These are phyloP conservation scores for Eulemur rufifrons DNA, from an alignment of 2,113 vertebrate species.

Conservation along the genomic window DNA sequence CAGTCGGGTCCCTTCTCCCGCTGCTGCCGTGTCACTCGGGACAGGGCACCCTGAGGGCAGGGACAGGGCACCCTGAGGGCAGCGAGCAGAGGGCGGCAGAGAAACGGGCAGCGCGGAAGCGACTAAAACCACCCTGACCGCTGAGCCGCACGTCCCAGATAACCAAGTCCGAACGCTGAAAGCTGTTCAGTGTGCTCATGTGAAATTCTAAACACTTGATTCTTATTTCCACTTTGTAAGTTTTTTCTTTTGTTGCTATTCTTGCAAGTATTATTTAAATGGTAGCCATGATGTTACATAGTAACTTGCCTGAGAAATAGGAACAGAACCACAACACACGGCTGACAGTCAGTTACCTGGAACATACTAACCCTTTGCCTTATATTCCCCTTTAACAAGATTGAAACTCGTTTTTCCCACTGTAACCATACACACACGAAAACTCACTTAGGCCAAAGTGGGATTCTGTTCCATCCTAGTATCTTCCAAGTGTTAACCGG, in stretches of 20 bases:
- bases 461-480: not conserved
- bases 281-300: constrained; percentile 68
- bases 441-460: constrained; percentile 2
- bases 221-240: not conserved
- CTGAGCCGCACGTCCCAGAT: not conserved
- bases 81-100: not conserved
- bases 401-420: constrained; percentile 12
- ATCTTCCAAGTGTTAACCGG: not conserved
- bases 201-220: not conserved
- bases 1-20: not conserved
- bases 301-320: constrained; percentile 91
- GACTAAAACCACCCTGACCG: not conserved
- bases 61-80: not conserved
- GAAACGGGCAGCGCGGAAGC: not conserved
- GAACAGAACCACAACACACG: not conserved
- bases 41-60: not conserved
- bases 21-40: not conserved
- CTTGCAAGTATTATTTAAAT: not conserved
- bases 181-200: not conserved
- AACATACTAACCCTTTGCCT: constrained; percentile 13
- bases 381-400: not conserved
- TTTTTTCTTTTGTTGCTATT: not conserved
- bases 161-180: not conserved
- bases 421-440: not conserved
- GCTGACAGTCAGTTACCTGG: not conserved